phyloP scores from a whole-genome alignment of 35 echinoderm and acorn worm genomes.

The Strongylocentrotus purpuratus region DNA sequence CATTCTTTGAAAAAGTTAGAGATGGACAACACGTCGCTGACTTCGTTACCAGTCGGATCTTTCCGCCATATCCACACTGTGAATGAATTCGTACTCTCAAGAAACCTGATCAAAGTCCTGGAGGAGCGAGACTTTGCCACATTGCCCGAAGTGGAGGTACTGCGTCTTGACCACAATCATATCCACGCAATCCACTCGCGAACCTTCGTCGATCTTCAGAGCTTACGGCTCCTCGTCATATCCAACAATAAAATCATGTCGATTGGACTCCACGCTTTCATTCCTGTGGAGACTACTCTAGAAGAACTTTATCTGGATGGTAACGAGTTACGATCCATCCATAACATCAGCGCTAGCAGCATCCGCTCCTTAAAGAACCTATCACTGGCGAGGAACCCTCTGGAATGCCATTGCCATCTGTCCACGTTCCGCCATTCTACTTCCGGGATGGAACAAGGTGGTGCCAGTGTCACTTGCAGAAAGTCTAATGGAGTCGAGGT shows the following conservation, averaged over 20 bases:
- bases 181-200: neutral
- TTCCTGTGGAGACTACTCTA: neutral
- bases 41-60: neutral
- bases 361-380: neutral
- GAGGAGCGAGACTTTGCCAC: neutral
- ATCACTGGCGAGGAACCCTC: neutral
- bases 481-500: neutral
- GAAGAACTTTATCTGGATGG: constrained; percentile 34
- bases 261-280: neutral
- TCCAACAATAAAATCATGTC: neutral
- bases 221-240: neutral
- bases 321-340: neutral
- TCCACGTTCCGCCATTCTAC: neutral
- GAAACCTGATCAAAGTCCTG: neutral
- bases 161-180: neutral
- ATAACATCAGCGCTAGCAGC: constrained; percentile 31
- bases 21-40: neutral
- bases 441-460: neutral
- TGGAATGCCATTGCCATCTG: neutral
- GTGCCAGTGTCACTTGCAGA: neutral
- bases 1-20: neutral
- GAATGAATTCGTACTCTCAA: neutral
- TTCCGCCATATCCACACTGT: neutral
- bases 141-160: neutral
- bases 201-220: neutral